Percentiles rank a stretch among this genome's conserved stretches.
phyloP scores from a whole-genome alignment of 2,113 vertebrate species.

The Herpailurus yagouaroundi region DNA sequence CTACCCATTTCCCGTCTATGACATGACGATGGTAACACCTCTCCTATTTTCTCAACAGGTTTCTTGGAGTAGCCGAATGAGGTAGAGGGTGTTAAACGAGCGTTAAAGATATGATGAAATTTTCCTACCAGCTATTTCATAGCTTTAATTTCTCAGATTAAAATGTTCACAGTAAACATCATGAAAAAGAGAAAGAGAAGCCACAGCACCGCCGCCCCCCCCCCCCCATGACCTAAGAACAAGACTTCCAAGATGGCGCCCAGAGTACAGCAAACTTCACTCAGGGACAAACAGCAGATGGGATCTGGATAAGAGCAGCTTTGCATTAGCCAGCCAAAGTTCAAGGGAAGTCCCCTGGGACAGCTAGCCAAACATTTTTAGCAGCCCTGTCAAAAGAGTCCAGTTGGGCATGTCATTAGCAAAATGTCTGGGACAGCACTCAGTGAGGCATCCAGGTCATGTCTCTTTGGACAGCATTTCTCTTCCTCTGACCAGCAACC shows the following conservation, averaged over 20 bases:
- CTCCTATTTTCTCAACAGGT: background rate
- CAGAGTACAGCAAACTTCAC: background rate
- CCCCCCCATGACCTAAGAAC: background rate
- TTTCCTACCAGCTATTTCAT: slow-evolving; percentile 1
- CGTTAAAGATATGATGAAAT: background rate
- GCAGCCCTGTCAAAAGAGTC: background rate
- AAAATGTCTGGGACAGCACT: background rate
- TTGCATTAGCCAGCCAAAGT: background rate
- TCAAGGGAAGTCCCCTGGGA: background rate
- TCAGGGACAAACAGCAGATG: background rate
- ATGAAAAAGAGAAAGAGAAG: background rate
- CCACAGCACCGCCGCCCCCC: background rate
- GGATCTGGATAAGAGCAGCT: background rate
- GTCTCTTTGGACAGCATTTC: background rate
- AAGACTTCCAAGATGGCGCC: background rate
- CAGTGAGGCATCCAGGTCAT: background rate
- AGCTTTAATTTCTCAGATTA: background rate
- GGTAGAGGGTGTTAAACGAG: background rate
- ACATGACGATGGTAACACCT: background rate
- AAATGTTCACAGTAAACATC: background rate
- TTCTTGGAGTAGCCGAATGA: background rate
- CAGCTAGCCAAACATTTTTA: background rate
- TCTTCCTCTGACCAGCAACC: background rate
- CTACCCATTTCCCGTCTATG: background rate
- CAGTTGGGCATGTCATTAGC: background rate